Conservation (phyloP, 2,113 vertebrate species). For the Etia nguti region DNA sequence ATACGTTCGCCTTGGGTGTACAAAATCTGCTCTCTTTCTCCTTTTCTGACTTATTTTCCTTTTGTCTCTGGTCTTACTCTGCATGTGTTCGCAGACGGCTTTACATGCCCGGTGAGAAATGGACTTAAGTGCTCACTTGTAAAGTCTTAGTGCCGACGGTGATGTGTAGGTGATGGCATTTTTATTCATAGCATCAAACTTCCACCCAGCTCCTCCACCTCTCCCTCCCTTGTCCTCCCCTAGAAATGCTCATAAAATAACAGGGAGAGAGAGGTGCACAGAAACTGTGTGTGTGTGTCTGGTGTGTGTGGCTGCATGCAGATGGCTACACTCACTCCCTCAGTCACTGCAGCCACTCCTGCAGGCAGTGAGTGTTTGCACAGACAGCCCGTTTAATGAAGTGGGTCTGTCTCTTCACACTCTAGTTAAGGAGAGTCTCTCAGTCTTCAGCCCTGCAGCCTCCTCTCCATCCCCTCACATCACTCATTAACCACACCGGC, state of each 20-base stretch:
- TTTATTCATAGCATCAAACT: conserved; percentile 32
- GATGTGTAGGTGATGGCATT: conserved; percentile 18
- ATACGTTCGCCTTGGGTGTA: neutral
- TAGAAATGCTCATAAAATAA: conserved; percentile 13
- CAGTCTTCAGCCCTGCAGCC: conserved; percentile 20
- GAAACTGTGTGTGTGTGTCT: neutral
- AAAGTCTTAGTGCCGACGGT: conserved; percentile 15
- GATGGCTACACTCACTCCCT: conserved; percentile 6
- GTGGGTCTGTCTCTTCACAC: conserved; percentile 46
- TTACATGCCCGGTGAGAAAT: conserved; percentile 9
- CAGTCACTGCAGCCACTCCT: conserved; percentile 25
- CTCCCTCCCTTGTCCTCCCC: neutral
- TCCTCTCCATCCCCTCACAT: neutral
- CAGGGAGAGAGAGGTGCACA: neutral
- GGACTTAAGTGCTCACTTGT: conserved; percentile 12
- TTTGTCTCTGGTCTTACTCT: neutral
- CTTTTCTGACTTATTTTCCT: neutral
- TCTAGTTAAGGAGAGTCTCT: conserved; percentile 34
- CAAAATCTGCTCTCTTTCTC: neutral
- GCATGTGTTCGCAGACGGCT: neutral
- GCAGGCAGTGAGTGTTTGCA: conserved; percentile 32
- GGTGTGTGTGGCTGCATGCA: conserved; percentile 6
- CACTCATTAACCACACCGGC: conserved; percentile 32
- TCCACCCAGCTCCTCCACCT: neutral
- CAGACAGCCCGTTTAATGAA: conserved; percentile 52